These are phyloP conservation scores for Cyrtonyx montezumae DNA, from an alignment of 2,113 vertebrate species.

Conservation along the genomic window DNA sequence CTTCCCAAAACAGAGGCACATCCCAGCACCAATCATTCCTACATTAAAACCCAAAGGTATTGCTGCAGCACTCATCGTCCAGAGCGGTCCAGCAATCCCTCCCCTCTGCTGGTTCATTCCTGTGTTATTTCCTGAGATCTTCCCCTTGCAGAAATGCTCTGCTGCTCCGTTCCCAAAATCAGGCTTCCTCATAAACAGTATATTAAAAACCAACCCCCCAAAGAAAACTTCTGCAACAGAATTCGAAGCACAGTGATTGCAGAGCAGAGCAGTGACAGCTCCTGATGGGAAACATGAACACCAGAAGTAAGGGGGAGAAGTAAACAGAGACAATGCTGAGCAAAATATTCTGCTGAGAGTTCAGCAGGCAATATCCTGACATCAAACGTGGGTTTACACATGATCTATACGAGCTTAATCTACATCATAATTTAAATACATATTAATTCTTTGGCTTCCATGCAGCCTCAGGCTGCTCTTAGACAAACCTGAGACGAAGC, in stretches of 20 bases:
- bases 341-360: not conserved
- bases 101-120: not conserved
- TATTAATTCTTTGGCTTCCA: not conserved
- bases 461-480: not conserved
- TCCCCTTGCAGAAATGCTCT: not conserved
- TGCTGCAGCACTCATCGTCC: not conserved
- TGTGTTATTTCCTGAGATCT: not conserved
- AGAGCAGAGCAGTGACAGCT: slow-evolving; percentile 26
- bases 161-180: not conserved
- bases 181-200: slow-evolving; percentile 9
- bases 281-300: not conserved
- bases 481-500: not conserved
- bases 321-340: not conserved
- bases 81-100: not conserved
- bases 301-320: not conserved
- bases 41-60: slow-evolving; percentile 37
- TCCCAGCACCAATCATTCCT: not conserved
- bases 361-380: not conserved
- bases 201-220: slow-evolving; percentile 67
- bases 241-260: slow-evolving; percentile 10
- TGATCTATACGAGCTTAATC: slow-evolving; percentile 19
- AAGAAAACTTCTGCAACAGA: slow-evolving; percentile 38
- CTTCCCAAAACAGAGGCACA: not conserved
- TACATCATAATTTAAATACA: not conserved
- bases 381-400: not conserved